Conservation (phyloP, 2,113 vertebrate species). For the Mastomys natalensis region DNA sequence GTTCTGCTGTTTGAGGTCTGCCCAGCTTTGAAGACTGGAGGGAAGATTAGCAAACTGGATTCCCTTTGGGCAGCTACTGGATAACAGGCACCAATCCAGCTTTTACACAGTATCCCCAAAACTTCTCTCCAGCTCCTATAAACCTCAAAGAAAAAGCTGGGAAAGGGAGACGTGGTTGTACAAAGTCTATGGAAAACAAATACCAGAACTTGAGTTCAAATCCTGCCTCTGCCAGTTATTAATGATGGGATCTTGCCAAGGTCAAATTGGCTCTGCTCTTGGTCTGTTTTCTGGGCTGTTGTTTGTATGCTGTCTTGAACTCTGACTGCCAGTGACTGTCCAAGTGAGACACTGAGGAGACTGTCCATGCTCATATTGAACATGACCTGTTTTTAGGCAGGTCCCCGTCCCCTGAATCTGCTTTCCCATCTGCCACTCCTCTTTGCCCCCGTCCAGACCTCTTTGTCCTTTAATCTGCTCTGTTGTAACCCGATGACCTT, state of each 20-base stretch:
- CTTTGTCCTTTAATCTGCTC: constrained; percentile 52
- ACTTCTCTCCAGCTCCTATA: neutral
- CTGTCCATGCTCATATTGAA: fast-evolving
- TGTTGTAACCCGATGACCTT: constrained; percentile 23
- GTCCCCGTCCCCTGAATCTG: neutral
- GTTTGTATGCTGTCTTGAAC: neutral
- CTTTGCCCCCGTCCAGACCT: constrained; percentile 51
- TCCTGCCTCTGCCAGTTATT: neutral
- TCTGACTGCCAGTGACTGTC: neutral
- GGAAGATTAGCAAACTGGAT: fast-evolving
- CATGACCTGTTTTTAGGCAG: neutral
- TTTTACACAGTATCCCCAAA: fast-evolving
- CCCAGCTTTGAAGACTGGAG: neutral
- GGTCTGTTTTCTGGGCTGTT: neutral
- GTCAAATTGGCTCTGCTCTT: neutral
- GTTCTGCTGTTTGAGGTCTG: neutral
- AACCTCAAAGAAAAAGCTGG: neutral
- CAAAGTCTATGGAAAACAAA: neutral
- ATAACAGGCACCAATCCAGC: neutral
- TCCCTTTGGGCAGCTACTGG: too few relatives aligned
- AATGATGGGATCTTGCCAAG: neutral
- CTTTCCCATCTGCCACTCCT: neutral
- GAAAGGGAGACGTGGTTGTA: neutral
- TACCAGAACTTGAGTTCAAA: neutral
- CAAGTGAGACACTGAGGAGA: neutral